Conservation (phyloP, 2,888 invertebrate genomes). For the Nomada fabriciana region DNA sequence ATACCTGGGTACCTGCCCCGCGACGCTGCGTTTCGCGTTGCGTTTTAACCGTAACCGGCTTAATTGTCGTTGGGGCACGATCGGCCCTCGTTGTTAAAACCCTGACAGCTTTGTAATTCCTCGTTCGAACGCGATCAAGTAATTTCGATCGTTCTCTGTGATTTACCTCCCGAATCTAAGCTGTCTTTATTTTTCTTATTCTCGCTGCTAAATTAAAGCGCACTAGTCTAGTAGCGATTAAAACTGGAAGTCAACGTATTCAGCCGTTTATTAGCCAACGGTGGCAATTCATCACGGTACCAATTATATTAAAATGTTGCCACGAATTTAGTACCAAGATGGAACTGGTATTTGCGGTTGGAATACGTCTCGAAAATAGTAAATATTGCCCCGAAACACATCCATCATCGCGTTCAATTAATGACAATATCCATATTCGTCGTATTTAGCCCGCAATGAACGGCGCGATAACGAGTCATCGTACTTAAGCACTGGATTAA, state of each 20-base stretch:
- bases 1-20: neutral
- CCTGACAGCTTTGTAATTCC: neutral
- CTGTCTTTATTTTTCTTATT: no score
- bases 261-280: no score
- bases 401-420: neutral
- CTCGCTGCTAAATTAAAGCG: no score
- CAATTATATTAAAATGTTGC: no score
- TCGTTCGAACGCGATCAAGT: neutral
- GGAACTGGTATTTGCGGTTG: no score
- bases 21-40: constrained; percentile 1
- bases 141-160: neutral
- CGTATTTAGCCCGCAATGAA: neutral
- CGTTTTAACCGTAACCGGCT: neutral
- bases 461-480: neutral
- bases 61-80: neutral
- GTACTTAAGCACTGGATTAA: neutral
- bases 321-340: no score
- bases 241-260: no score
- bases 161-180: neutral
- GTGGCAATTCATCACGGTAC: no score
- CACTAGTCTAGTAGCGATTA: no score
- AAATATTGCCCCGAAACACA: no score
- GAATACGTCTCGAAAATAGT: no score
- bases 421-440: neutral
- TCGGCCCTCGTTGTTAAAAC: neutral